Evolutionary conservation across 1,140 invertebrate genomes (phyloP).

Genomic region (Drosophila cardini): DNA sequence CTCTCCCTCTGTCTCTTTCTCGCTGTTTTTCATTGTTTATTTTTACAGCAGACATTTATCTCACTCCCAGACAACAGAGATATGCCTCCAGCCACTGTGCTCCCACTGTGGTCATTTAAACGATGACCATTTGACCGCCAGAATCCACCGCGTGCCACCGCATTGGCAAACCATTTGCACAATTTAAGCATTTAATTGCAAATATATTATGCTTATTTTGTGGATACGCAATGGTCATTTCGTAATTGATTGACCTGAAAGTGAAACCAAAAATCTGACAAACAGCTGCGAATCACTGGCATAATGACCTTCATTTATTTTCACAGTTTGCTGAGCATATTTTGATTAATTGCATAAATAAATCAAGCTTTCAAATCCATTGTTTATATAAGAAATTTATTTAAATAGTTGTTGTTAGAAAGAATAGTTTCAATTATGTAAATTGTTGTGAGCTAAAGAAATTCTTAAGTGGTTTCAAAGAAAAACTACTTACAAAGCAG

Average conservation of each 20-base stretch:
- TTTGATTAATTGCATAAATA: slow-evolving; percentile 1
- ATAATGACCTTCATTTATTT: slow-evolving; percentile 49
- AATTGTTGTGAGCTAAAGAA: too few species aligned
- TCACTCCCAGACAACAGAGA: slow-evolving; percentile 29
- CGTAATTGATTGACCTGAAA: slow-evolving; percentile 74
- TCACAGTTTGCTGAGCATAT: not conserved
- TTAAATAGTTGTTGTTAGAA: too few species aligned
- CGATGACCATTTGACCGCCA: slow-evolving; percentile 51
- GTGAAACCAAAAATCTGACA: slow-evolving; percentile 31
- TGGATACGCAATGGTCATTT: slow-evolving; percentile 51
- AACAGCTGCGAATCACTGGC: slow-evolving; percentile 31
- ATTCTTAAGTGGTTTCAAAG: too few species aligned
- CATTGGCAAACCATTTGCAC: slow-evolving; percentile 73
- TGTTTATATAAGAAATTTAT: too few species aligned
- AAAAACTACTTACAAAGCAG: too few species aligned
- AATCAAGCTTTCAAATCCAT: too few species aligned
- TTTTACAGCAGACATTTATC: slow-evolving; percentile 70
- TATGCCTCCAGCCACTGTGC: slow-evolving; percentile 7
- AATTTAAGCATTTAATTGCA: slow-evolving; percentile 81
- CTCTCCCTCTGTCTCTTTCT: not conserved
- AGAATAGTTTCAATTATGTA: too few species aligned
- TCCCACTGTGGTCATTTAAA: slow-evolving; percentile 59
- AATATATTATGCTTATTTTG: slow-evolving; percentile 81
- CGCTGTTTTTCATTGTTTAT: slow-evolving; percentile 47
- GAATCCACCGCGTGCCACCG: slow-evolving; percentile 18